Base-by-base conservation (phyloP, 2,888 invertebrate genomes). In the Drosophila cracens region DNA sequence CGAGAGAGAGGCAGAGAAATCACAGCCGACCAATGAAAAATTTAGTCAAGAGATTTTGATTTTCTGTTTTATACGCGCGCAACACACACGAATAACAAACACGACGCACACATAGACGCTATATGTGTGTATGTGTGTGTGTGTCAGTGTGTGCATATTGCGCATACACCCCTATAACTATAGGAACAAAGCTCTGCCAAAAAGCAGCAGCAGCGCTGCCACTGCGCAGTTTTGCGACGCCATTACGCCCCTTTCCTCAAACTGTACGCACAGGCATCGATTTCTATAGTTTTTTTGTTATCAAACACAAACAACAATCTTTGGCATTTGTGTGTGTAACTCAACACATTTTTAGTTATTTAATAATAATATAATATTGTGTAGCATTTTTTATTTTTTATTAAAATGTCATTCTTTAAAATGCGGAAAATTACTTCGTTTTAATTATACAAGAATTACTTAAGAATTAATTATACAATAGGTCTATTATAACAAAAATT, bases 1-100 rank as follows among this genome's bases (percentile, higher is more conserved):
- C 63, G 51, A 75, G 57, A 21, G 54, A 70, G 77, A 73, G 74
- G 65, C 80, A 83, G 85, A 86, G 90, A 93, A 93, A 93, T 93
- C 93, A 93, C 93, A 91, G 92, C 89, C 92, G 90, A 93, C 93
- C 93, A 93, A 93, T 93, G 93, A 93, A 93, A 93, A 93, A 92
- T 93, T 93, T 92, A 92, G 93, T 93, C 92, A 92, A 92, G 90
- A 90, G 91, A 92, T 92, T 92, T 92, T 93, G 92, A 93, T 93
- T 93, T 92, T 90, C 89, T 92, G 90, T 91, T 91, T 91, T 90
- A 90, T 89, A 89, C 89, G 90, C 83, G 79, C 81, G 79, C 81
- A 46, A 81, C 79, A 81, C 82, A 88, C 79, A 87, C 82, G 80
- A 70, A 87, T 87, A 83, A 83, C 87, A 88, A 83, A 88, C 76